phyloP scores from a whole-genome alignment of 1,140 invertebrate species.

The Drosophila pallidifrons region DNA sequence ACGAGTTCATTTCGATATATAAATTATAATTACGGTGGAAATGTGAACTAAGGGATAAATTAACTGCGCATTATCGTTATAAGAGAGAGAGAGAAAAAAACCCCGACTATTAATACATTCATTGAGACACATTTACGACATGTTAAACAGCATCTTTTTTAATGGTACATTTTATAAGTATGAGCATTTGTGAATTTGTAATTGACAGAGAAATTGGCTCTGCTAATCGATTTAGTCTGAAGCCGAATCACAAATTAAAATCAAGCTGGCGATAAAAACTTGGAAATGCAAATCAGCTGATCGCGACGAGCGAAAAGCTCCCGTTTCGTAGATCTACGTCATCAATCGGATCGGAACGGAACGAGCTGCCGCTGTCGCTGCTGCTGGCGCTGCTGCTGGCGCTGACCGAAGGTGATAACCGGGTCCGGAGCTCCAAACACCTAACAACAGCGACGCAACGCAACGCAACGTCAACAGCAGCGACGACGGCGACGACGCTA shows the following conservation, averaged over 20 bases:
- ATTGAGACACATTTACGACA: neutral
- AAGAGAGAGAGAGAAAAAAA: neutral
- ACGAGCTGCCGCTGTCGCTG: neutral
- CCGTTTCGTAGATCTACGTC: constrained; percentile 54
- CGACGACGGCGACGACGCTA: constrained; percentile 35
- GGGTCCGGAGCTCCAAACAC: constrained; percentile 37
- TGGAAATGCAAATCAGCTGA: constrained; percentile 52
- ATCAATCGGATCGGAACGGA: constrained; percentile 59
- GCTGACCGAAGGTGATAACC: constrained; percentile 56
- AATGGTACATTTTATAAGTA: neutral
- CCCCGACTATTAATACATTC: neutral
- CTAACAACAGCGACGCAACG: constrained; percentile 24
- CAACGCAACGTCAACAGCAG: constrained; percentile 22
- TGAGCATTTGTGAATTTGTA: neutral
- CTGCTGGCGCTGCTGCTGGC: constrained; percentile 2
- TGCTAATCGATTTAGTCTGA: neutral
- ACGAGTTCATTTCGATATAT: neutral
- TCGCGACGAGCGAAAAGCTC: constrained; percentile 38
- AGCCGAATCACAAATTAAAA: constrained; percentile 1
- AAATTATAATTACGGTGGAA: constrained; percentile 9
- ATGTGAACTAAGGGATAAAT: neutral
- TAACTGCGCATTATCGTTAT: neutral
- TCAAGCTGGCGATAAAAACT: constrained; percentile 15
- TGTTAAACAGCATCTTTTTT: neutral
- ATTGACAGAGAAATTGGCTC: constrained; percentile 14